Evolutionary conservation across 2,113 vertebrate species (phyloP).

Genomic region (Geococcyx californianus): DNA sequence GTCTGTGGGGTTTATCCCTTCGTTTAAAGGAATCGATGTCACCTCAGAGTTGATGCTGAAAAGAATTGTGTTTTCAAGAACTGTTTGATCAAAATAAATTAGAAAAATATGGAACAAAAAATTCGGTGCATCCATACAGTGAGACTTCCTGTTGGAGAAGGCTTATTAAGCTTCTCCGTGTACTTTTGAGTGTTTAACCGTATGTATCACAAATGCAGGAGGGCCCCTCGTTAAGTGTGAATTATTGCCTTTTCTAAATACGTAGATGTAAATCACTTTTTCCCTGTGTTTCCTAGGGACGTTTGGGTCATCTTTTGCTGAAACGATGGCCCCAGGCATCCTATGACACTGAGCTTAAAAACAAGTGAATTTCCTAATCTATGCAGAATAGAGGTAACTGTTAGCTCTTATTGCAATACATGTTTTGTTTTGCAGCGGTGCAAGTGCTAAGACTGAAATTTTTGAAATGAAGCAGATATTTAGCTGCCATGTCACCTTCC

Average conservation of each 20-base stretch:
- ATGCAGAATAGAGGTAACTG: neutral
- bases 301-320: neutral
- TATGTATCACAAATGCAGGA: neutral
- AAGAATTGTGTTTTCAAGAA: neutral
- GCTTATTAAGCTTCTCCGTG: neutral
- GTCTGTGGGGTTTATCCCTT: neutral
- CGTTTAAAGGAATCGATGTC: neutral
- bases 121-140: neutral
- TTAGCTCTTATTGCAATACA: neutral
- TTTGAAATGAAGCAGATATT: neutral
- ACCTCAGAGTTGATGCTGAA: neutral
- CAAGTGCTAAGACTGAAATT: neutral
- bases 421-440: neutral
- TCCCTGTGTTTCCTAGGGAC: neutral
- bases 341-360: neutral
- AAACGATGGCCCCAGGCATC: neutral
- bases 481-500: neutral
- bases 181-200: neutral
- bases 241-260: neutral
- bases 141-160: neutral
- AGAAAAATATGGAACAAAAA: neutral
- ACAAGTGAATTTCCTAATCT: neutral
- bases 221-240: neutral
- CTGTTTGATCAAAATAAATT: neutral
- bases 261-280: neutral